Conservation (phyloP, 1,140 invertebrate genomes). For the Frieseomelitta varia region DNA sequence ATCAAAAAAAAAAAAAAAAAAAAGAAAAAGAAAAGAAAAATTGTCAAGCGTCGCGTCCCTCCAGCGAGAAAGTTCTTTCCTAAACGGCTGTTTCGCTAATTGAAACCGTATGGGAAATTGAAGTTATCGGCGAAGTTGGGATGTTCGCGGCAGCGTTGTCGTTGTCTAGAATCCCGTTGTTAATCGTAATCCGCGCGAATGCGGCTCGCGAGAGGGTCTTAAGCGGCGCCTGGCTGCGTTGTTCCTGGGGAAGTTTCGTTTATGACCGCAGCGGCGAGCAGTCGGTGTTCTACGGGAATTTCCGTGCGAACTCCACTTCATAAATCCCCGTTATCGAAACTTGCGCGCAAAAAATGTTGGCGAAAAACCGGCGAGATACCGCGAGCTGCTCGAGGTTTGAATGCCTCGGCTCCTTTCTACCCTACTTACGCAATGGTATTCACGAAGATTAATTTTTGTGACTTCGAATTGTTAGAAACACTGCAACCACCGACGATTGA, state of each 20-base stretch:
- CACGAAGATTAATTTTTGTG: background rate
- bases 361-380: background rate
- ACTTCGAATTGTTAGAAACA: background rate
- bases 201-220: background rate
- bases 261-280: background rate
- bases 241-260: conserved; percentile 14
- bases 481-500: too few species aligned
- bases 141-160: background rate
- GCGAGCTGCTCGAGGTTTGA: background rate
- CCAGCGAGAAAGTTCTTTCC: too few species aligned
- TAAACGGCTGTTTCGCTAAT: too few species aligned
- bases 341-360: background rate
- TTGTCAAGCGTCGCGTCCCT: too few species aligned
- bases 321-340: conserved; percentile 15
- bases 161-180: background rate
- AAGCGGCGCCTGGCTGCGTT: background rate
- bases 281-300: background rate
- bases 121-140: background rate
- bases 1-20: too few species aligned
- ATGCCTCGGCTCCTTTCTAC: background rate
- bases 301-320: background rate
- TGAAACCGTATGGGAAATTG: background rate
- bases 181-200: background rate
- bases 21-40: too few species aligned
- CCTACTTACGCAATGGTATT: background rate